A percentile compares a stretch with the other conserved stretches of the same genome.
Evolutionary conservation across 2,113 vertebrate species (phyloP).

Genomic region (Mirounga angustirostris): DNA sequence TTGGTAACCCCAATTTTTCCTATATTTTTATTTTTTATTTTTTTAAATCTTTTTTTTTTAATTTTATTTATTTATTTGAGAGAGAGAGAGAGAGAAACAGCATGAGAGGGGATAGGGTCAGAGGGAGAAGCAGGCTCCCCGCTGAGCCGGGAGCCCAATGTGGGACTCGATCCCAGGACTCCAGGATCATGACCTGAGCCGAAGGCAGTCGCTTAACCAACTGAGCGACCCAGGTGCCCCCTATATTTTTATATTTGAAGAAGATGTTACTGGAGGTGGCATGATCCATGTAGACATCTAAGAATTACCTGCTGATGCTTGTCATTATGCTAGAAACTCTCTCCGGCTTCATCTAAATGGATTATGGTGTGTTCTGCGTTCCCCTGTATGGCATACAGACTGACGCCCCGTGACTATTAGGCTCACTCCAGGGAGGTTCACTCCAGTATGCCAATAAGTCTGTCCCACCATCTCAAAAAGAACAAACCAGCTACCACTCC

Average conservation of each 20-base stretch:
- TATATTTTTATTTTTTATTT: background rate
- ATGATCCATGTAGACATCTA: background rate
- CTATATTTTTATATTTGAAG: background rate
- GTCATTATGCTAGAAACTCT: slow-evolving; percentile 8
- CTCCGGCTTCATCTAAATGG: background rate
- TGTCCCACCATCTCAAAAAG: slow-evolving; percentile 42
- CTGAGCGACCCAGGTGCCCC: too few relatives aligned
- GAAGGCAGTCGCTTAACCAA: too few relatives aligned
- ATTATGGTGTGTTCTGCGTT: background rate
- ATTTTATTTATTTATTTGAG: too few relatives aligned
- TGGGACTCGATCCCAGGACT: too few relatives aligned
- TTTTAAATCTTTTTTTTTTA: background rate
- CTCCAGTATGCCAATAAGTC: background rate
- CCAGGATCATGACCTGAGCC: too few relatives aligned
- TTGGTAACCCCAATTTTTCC: slow-evolving; percentile 3
- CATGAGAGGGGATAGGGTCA: too few relatives aligned
- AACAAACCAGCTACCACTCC: background rate
- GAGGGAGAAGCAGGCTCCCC: too few relatives aligned
- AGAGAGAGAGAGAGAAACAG: too few relatives aligned
- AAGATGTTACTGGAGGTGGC: background rate
- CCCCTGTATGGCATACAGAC: background rate
- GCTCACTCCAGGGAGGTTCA: background rate
- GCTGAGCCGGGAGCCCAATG: too few relatives aligned
- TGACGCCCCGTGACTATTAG: background rate
- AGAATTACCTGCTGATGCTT: background rate